These are phyloP conservation scores for Drosophila meridiana DNA, from an alignment of 2,888 invertebrate species.

Conservation along the genomic window DNA sequence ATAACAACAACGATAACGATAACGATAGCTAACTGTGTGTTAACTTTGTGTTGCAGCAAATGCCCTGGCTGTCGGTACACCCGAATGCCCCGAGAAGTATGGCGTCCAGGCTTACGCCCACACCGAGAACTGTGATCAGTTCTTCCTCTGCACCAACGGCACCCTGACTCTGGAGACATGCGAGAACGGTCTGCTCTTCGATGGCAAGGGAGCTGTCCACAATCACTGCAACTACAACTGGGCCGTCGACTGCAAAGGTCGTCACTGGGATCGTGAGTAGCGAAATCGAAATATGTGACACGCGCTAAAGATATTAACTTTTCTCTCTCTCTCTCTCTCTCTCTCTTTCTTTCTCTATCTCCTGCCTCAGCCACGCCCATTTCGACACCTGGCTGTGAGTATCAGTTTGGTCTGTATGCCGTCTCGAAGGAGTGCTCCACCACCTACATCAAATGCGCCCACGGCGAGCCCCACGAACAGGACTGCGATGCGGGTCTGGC, in stretches of 20 bases:
- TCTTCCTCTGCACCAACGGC: constrained; percentile 96
- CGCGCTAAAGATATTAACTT: not conserved
- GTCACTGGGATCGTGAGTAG: constrained; percentile 91
- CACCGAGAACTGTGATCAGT: constrained; percentile 94
- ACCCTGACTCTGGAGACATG: constrained; percentile 95
- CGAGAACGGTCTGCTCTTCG: constrained; percentile 95
- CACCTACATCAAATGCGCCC: constrained; percentile 93
- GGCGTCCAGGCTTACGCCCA: constrained; percentile 94
- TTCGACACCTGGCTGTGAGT: constrained; percentile 93
- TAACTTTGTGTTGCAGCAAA: constrained; percentile 82
- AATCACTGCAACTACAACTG: constrained; percentile 98
- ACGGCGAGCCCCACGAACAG: constrained; percentile 91
- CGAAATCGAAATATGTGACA: too few relatives aligned
- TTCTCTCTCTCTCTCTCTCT: too few relatives aligned
- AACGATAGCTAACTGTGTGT: not conserved
- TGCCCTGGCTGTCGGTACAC: constrained; percentile 88
- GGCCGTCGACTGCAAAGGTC: constrained; percentile 94
- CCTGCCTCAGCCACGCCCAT: constrained; percentile 90
- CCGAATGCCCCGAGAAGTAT: constrained; percentile 92
- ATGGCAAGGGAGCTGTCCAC: constrained; percentile 95
- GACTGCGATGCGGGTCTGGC: constrained; percentile 95
- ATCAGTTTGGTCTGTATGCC: constrained; percentile 95
- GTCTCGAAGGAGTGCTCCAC: constrained; percentile 93
- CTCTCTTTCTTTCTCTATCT: constrained; percentile 35
- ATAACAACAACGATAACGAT: not conserved